Evolutionary conservation across 1,140 invertebrate species (phyloP).

Genomic region (Drosophila cardini): DNA sequence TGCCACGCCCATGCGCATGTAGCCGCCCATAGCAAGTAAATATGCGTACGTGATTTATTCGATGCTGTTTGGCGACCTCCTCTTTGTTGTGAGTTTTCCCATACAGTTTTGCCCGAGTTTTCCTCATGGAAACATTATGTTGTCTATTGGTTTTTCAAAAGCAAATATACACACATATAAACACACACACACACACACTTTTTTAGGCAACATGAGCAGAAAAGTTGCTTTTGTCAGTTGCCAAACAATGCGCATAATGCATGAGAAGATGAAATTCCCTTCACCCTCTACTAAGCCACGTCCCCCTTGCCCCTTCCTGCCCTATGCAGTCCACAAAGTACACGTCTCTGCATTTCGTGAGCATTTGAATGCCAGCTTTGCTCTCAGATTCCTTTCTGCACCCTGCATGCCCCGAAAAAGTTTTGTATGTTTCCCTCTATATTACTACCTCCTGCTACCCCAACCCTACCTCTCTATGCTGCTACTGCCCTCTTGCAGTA

Average conservation of each 20-base stretch:
- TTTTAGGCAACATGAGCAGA: constrained; percentile 55
- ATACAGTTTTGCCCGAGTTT: not conserved
- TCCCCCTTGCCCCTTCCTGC: not conserved
- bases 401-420: constrained; percentile 6
- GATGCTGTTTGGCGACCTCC: not conserved
- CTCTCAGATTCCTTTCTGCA: not conserved
- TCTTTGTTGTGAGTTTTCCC: not conserved
- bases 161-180: constrained; percentile 59
- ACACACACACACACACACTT: constrained; percentile 60
- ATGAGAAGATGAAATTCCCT: constrained; percentile 45
- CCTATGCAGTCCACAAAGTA: not conserved
- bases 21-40: not conserved
- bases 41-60: constrained; percentile 52
- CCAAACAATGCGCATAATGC: constrained; percentile 81
- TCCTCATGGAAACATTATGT: constrained; percentile 9
- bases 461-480: not conserved
- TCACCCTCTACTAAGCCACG: not conserved
- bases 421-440: constrained; percentile 47
- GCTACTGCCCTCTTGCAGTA: constrained; percentile 10
- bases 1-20: constrained; percentile 24
- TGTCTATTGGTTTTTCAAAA: constrained; percentile 45
- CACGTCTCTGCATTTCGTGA: constrained; percentile 46
- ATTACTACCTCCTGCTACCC: constrained; percentile 12
- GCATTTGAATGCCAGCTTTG: constrained; percentile 66
- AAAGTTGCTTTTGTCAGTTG: constrained; percentile 80